Base-by-base conservation (phyloP, 2,888 invertebrate genomes). In the Chorisops tibialis region DNA sequence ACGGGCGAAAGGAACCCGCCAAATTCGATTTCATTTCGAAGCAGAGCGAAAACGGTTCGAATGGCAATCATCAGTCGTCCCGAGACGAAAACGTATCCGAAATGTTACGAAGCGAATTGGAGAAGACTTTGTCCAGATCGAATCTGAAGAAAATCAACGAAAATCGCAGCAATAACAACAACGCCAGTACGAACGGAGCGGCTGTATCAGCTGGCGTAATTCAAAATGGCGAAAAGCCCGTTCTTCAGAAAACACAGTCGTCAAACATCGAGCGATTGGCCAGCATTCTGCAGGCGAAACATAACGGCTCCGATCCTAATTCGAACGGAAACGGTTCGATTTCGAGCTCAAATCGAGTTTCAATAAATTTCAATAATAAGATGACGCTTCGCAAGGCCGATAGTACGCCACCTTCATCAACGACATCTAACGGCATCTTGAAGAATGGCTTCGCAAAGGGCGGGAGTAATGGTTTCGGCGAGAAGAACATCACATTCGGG, bases 71-170 rank as follows among this genome's bases (percentile, higher is more conserved):
- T 56, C 19, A 21, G 19, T n/a, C 14, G 16, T 19, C 14, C 18
- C 66, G 66, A 9, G 69, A 75, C 66, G 73, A 73, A 62, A 73
- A 75, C 56, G 80, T 87, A 54, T 81, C 84, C 14, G 86, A 85
- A 70, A 82, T 85, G 70, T 79, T 91, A 62, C 89, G 89, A 70
- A 85, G 85, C 62, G 90, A 91, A 79, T 79, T 91, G 67, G 86
- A 84, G 60, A 83, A 88, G 63, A 91, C 90, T 5, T 78, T 91
- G 64, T 88, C 87, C 69, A 84, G 89, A 73, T 88, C 90, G 59
- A 89, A 90, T 80, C 81, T 90, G 70, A 84, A 84, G 71, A 86
- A 86, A 79, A 84, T 85, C 79, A 87, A 86, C 75, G 87, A 87
- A 22, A 58, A 12, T 5, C 35, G 16, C 4, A 37, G n/a, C 35